phyloP scores from a whole-genome alignment of 2,113 vertebrate genomes.

The Nannospalax galili region DNA sequence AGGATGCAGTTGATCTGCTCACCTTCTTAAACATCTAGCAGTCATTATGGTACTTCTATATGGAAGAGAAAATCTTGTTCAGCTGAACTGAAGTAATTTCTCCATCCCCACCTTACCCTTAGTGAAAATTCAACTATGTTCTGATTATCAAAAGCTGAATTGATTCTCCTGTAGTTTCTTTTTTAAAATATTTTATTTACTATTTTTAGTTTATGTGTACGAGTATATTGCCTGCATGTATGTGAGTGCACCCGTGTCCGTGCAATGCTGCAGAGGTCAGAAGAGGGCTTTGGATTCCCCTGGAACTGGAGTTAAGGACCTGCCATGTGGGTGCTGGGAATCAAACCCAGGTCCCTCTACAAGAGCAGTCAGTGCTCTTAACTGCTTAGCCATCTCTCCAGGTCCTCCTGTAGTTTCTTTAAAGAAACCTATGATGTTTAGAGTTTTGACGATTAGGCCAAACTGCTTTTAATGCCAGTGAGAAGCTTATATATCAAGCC shows the following conservation, averaged over 20 bases:
- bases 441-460: background rate
- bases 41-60: background rate
- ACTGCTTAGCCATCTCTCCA: too few species aligned
- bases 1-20: background rate
- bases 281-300: too few species aligned
- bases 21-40: background rate
- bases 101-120: background rate
- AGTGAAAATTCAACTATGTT: slow-evolving; percentile 9
- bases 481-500: background rate
- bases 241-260: too few species aligned
- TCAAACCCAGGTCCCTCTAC: too few species aligned
- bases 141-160: background rate
- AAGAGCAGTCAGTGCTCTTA: too few species aligned
- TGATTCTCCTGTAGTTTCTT: background rate
- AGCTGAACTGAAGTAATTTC: background rate
- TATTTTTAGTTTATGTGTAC: too few species aligned
- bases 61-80: slow-evolving; percentile 13
- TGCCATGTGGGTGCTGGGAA: too few species aligned
- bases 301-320: too few species aligned
- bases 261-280: too few species aligned
- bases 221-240: too few species aligned
- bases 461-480: background rate
- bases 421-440: background rate
- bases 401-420: background rate
- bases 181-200: too few species aligned